A percentile compares a stretch with the other conserved stretches of the same genome.
Evolutionary conservation across 2,888 invertebrate genomes (phyloP).

Genomic region (Pristionchus maxplancki): DNA sequence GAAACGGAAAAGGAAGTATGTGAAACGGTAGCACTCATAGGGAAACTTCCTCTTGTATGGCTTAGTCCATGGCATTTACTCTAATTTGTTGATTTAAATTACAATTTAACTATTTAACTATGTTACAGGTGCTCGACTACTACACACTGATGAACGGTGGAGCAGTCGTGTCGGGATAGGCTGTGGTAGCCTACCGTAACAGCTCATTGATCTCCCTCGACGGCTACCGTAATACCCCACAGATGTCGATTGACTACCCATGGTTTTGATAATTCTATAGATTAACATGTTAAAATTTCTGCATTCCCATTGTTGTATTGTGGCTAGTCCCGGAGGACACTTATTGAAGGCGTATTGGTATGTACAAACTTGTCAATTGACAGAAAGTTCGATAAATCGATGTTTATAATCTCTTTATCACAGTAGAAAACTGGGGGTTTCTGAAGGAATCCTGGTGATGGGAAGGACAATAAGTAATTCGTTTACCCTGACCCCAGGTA

Average conservation of each 20-base stretch:
- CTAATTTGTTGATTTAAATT: neutral
- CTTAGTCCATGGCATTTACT: neutral
- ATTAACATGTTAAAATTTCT: no score
- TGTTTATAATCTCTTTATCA: neutral
- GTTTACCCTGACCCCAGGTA: no score
- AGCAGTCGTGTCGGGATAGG: neutral
- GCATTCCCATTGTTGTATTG: no score
- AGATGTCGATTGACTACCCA: neutral
- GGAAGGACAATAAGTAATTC: no score
- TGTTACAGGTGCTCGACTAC: slow-evolving; percentile 47
- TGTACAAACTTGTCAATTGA: no score
- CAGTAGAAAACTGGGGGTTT: no score
- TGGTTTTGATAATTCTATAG: no score
- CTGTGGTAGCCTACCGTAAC: neutral
- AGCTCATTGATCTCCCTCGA: neutral
- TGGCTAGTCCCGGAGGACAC: no score
- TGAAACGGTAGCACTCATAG: neutral
- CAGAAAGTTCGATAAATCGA: neutral
- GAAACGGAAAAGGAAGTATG: neutral
- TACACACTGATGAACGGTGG: slow-evolving; percentile 15
- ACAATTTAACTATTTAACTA: neutral
- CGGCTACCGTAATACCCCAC: neutral
- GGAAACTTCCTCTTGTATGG: neutral
- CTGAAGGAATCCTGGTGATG: no score
- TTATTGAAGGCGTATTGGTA: no score